Conservation (phyloP, 2,888 invertebrate species). For the Biston betularia region DNA sequence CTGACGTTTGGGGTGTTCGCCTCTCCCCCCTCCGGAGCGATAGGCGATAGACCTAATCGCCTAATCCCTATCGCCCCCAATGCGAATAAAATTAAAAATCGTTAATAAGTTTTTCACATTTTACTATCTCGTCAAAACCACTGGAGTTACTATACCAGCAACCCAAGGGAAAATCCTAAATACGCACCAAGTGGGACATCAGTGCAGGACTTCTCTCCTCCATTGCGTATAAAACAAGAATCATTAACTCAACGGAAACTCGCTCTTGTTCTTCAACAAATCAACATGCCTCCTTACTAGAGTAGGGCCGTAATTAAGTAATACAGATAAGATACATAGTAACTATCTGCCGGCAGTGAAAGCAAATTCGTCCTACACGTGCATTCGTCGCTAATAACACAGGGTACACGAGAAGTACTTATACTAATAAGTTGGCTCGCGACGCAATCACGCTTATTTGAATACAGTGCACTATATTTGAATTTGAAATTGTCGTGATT, state of each 20-base stretch:
- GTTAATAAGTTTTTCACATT: no score
- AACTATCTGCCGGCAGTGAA: slow-evolving; percentile 37
- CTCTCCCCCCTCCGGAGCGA: no score
- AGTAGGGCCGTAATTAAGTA: slow-evolving; percentile 31
- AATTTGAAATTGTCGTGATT: slow-evolving; percentile 73
- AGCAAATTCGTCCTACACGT: slow-evolving; percentile 66
- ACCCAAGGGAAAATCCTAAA: no score
- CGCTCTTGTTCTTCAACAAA: slow-evolving; percentile 4
- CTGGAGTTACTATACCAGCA: no score
- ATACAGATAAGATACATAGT: slow-evolving; percentile 16
- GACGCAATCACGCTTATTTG: slow-evolving; percentile 71
- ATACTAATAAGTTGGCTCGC: slow-evolving; percentile 56
- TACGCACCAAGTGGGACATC: no score
- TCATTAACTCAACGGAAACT: neutral
- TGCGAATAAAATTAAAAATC: no score
- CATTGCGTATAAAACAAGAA: neutral
- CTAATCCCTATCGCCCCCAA: no score
- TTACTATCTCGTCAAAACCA: no score
- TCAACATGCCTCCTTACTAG: slow-evolving; percentile 14
- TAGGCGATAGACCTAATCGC: no score
- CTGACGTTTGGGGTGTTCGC: no score
- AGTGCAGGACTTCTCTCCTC: no score
- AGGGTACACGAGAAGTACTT: slow-evolving; percentile 23
- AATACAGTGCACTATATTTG: slow-evolving; percentile 72
- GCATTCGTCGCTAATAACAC: slow-evolving; percentile 35